Conservation (phyloP, 1,140 invertebrate species). For the Bradysia coprophila region DNA sequence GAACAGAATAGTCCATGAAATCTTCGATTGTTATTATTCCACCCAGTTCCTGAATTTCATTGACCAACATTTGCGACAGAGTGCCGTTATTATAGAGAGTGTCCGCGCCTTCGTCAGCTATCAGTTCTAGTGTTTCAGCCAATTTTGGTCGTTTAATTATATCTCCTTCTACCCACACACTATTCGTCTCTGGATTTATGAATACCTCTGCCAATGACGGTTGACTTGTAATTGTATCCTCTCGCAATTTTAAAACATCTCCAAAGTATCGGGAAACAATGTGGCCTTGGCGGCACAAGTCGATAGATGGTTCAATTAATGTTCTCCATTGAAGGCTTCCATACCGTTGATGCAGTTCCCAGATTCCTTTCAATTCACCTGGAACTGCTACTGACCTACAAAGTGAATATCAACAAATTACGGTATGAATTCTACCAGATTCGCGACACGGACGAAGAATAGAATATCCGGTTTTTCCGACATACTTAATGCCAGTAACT, state of each 20-base stretch:
- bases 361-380: slow-evolving; percentile 76
- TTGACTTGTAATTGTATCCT: slow-evolving; percentile 36
- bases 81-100: slow-evolving; percentile 47
- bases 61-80: slow-evolving; percentile 32
- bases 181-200: slow-evolving; percentile 39
- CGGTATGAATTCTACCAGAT: no score
- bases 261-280: slow-evolving; percentile 52
- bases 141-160: slow-evolving; percentile 45
- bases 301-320: slow-evolving; percentile 59
- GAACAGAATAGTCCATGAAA: slow-evolving; percentile 34
- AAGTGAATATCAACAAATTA: no score
- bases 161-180: slow-evolving; percentile 45
- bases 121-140: slow-evolving; percentile 49
- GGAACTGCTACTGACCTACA: slow-evolving; percentile 74
- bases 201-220: slow-evolving; percentile 42
- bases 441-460: no score
- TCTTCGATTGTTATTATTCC: slow-evolving; percentile 40
- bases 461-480: not conserved
- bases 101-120: slow-evolving; percentile 42
- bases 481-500: slow-evolving; percentile 31
- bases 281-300: slow-evolving; percentile 50
- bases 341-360: slow-evolving; percentile 54
- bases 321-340: slow-evolving; percentile 61
- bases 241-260: slow-evolving; percentile 30
- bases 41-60: slow-evolving; percentile 31